Evolutionary conservation across 2,888 invertebrate genomes (phyloP).

Genomic region (Acanthacorydalis orientalis): DNA sequence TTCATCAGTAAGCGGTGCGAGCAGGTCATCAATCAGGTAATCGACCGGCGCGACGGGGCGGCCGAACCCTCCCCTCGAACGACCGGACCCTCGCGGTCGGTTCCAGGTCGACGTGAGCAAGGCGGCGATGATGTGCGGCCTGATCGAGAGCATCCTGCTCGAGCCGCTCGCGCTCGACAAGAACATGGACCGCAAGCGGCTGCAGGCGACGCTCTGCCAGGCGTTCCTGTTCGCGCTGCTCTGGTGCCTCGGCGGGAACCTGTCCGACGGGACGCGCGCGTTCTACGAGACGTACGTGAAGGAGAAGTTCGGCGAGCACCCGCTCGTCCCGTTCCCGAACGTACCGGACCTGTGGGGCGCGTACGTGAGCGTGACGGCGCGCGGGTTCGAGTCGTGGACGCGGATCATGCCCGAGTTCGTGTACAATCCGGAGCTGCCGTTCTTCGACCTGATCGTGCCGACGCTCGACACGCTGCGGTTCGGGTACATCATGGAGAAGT

Average conservation of each 20-base stretch:
- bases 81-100: conserved; percentile 4
- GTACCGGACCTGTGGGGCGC: conserved; percentile 59
- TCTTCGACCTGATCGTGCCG: conserved; percentile 81
- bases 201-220: conserved; percentile 50
- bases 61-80: no score
- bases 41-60: no score
- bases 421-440: conserved; percentile 53
- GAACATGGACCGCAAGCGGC: conserved; percentile 37
- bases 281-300: conserved; percentile 52
- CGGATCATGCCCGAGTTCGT: conserved; percentile 56
- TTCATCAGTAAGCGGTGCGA: conserved; percentile 52
- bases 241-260: conserved; percentile 80
- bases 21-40: conserved; percentile 62
- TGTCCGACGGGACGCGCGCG: conserved; percentile 49
- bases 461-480: conserved; percentile 82
- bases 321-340: conserved; percentile 44
- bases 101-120: conserved; percentile 68
- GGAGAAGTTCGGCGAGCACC: conserved; percentile 49
- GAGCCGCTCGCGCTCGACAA: conserved; percentile 34
- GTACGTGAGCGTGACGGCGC: conserved; percentile 52
- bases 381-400: conserved; percentile 61
- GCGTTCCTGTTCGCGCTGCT: conserved; percentile 67
- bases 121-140: conserved; percentile 52
- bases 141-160: conserved; percentile 51
- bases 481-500: conserved; percentile 60